Evolutionary conservation across 2,888 invertebrate genomes (phyloP), one percentile per base, ranked within the genome.

Genomic region (Eupeodes latifasciatus): DNA sequence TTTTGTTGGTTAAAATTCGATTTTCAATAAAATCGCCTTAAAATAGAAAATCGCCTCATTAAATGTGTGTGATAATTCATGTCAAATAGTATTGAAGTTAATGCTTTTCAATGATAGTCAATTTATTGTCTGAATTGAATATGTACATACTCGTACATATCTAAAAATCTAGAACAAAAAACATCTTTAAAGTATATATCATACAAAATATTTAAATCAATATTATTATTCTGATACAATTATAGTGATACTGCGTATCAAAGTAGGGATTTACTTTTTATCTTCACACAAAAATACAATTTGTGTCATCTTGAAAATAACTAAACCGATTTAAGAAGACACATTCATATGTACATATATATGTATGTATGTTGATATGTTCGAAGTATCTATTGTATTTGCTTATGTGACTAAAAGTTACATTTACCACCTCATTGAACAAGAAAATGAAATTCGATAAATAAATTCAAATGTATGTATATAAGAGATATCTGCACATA

Each of bases 391-490:
- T 34, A 27, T 14, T 14, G 11, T 34, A 34, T 59, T 59, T 57
- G 71, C n/a, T 57, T 57, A 57, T 57, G n/a, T 47, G 44, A 57
- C 71, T 72, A 44, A 72, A 72, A 72, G 57, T 57, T 57, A 57
- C 55, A 72, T 72, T 72, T 72, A 57, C 71, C 71, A 57, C 55
- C 44, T 72, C 71, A 72, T 72, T 72, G 71, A 72, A 57, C 71
- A 72, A 47, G 71, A 72, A 57, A 72, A 57, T 72, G 27, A 19
- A 57, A 53, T 72, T 55, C 40, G 55, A 71, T 57, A 72, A 72
- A 72, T 72, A 57, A 72, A 72, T 67, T 67, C 47, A 12, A 64
- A 47, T 7, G 14, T n/a, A 34, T 27, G 19, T 19, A 19, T 19
- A 19, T 19, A 11, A 4, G 4, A 9, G 34, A 14, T 7, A 4